Evolutionary conservation across 1,140 invertebrate genomes (phyloP), one percentile per base, ranked within the genome.

Genomic region (Anadara kagoshimensis): DNA sequence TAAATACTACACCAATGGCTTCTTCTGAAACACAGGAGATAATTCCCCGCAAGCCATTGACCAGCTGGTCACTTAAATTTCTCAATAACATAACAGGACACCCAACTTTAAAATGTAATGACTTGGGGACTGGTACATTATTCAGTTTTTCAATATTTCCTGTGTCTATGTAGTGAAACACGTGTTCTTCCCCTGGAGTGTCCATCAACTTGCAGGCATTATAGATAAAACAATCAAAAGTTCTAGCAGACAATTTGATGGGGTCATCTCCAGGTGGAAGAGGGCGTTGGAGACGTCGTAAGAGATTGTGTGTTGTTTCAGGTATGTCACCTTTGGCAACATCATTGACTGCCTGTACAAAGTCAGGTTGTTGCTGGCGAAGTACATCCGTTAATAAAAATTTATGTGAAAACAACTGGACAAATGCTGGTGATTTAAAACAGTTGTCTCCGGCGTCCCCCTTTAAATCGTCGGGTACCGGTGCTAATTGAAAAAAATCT

Each of bases 391-490:
- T 20, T 16, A 73, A 43, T 36, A 65, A 16, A 47, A 65, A 51
- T 20, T 43, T 58, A 20, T 65, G 62, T 36, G 24, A 58, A 47
- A 65, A 65, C 41, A 49, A 22, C 51, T 20, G 41, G 26, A 4
- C 16, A 10, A 63, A 73, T 16, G 24, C 16, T 18, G 49, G 16
- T 41, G 63, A 58, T 20, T 59, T 53, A 29, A 73, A 73, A 43
- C 63, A 73, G 53, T 47, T 56, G 16, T 65, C 45, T 53, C 70
- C 70, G 65, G 24, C 8, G 11, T 77, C 75, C 14, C n/a, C n/a
- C 36, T 66, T 59, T 14, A 73, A 26, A 56, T 20, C 7, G 51
- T 73, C 54, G 18, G 70, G 62, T 12, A 66, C 70, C 36, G 62
- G 63, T 18, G 54, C 45, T 16, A 73, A 45, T 44, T 51, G 54